These are phyloP conservation scores for Smithornis capensis DNA, from an alignment of 2,113 vertebrate species.

Conservation along the genomic window DNA sequence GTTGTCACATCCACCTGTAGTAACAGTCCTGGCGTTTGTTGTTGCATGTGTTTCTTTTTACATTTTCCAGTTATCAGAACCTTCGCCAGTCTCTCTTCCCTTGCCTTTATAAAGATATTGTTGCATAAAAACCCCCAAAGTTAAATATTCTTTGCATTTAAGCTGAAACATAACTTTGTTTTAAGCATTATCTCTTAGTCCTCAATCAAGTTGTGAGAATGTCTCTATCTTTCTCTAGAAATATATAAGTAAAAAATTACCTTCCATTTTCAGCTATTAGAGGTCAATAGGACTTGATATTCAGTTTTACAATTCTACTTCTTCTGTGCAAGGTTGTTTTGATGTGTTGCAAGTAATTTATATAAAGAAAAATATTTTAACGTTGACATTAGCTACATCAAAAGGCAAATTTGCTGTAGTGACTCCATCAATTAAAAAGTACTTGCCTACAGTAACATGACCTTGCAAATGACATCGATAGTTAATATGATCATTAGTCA, in stretches of 20 bases:
- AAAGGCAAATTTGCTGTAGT: slow-evolving; percentile 61
- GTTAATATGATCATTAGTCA: slow-evolving; percentile 73
- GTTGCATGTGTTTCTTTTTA: not conserved
- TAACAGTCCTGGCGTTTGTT: not conserved
- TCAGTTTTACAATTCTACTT: slow-evolving; percentile 5
- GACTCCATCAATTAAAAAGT: slow-evolving; percentile 57
- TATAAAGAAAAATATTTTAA: slow-evolving; percentile 71
- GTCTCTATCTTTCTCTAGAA: not conserved
- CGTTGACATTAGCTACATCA: slow-evolving; percentile 62
- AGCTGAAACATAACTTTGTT: not conserved
- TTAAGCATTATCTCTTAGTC: not conserved
- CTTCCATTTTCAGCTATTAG: slow-evolving; percentile 65
- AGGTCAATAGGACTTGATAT: slow-evolving; percentile 43
- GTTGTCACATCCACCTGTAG: not conserved
- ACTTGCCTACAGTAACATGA: slow-evolving; percentile 63
- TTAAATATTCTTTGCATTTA: not conserved
- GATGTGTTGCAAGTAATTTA: slow-evolving; percentile 53
- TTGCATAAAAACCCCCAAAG: not conserved
- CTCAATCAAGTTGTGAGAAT: slow-evolving; percentile 5
- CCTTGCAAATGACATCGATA: slow-evolving; percentile 69
- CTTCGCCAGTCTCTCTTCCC: not conserved
- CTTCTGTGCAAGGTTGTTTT: slow-evolving; percentile 61
- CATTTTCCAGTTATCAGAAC: not conserved
- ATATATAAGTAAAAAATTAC: not conserved
- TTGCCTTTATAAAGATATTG: not conserved